Evolutionary conservation across 2,797 vertebrate genomes (phyloP).

Genomic region (Cryptoblepharus egeriae): DNA sequence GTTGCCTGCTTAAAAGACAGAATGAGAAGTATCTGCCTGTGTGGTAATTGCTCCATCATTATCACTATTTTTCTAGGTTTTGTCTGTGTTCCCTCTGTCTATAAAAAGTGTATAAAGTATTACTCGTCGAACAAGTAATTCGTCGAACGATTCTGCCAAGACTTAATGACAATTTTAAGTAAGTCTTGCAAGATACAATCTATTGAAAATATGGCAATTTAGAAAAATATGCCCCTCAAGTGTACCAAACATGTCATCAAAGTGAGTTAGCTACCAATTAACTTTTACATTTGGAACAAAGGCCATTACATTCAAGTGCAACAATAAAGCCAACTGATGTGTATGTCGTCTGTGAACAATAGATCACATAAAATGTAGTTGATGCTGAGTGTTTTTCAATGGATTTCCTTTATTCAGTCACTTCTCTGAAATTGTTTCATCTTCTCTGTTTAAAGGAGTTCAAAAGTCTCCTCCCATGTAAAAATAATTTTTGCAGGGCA

Average conservation of each 20-base stretch:
- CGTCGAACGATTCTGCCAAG: slow-evolving; percentile 61
- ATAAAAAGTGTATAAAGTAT: slow-evolving; percentile 51
- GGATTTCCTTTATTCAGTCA: slow-evolving; percentile 43
- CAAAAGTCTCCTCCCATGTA: slow-evolving; percentile 12
- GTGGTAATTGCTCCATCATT: slow-evolving; percentile 58
- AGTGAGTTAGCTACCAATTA: slow-evolving; percentile 77
- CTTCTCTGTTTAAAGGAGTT: slow-evolving; percentile 46
- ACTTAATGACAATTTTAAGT: slow-evolving; percentile 66
- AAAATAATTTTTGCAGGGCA: not conserved
- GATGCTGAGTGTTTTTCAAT: slow-evolving; percentile 30
- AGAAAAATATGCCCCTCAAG: slow-evolving; percentile 67
- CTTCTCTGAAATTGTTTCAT: slow-evolving; percentile 55
- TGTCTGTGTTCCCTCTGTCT: slow-evolving; percentile 12
- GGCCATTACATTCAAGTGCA: slow-evolving; percentile 54
- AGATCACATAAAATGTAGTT: slow-evolving; percentile 57
- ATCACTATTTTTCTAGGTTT: not conserved
- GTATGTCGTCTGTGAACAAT: slow-evolving; percentile 54
- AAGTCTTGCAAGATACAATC: slow-evolving; percentile 69
- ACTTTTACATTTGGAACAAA: slow-evolving; percentile 68
- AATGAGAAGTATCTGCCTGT: slow-evolving; percentile 30
- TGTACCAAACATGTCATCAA: slow-evolving; percentile 67
- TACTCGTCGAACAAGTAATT: slow-evolving; percentile 31
- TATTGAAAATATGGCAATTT: slow-evolving; percentile 68
- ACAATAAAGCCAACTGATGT: slow-evolving; percentile 68
- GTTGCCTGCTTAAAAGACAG: not conserved